Evolutionary conservation across 2,113 vertebrate species (phyloP).

Genomic region (Clupea harengus): DNA sequence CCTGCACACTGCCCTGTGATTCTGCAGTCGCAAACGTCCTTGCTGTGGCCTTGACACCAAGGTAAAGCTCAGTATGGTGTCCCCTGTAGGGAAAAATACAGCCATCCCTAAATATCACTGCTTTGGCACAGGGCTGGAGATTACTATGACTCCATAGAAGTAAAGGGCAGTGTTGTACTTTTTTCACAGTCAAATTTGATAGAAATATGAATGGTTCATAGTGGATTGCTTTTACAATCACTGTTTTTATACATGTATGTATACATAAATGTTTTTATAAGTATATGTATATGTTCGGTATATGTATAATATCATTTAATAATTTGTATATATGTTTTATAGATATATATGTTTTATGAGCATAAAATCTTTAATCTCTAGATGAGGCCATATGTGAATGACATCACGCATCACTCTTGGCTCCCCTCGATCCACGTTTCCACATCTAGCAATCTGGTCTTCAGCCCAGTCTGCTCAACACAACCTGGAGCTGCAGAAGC

Average conservation of each 20-base stretch:
- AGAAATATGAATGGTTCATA: too few relatives aligned
- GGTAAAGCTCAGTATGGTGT: background rate
- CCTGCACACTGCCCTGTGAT: background rate
- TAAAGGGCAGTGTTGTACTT: background rate
- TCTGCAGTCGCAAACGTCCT: background rate
- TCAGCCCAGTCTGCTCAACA: conserved; percentile 15
- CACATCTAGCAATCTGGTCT: conserved; percentile 9
- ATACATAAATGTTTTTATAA: background rate
- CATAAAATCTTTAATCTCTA: background rate
- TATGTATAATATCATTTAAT: too few relatives aligned
- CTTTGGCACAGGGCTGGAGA: background rate
- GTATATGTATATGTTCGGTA: background rate
- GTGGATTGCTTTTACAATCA: too few relatives aligned
- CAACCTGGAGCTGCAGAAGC: background rate
- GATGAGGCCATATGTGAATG: background rate
- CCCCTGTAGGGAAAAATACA: background rate
- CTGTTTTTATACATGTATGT: background rate
- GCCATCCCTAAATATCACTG: background rate
- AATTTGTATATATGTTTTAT: too few relatives aligned
- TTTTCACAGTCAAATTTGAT: background rate
- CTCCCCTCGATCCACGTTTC: too few relatives aligned
- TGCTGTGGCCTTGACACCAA: background rate
- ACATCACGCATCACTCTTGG: background rate
- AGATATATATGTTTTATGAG: background rate
- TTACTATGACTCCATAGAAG: background rate